These are phyloP conservation scores for Colistium nudipinnis DNA, from an alignment of 2,113 vertebrate species.

Conservation along the genomic window DNA sequence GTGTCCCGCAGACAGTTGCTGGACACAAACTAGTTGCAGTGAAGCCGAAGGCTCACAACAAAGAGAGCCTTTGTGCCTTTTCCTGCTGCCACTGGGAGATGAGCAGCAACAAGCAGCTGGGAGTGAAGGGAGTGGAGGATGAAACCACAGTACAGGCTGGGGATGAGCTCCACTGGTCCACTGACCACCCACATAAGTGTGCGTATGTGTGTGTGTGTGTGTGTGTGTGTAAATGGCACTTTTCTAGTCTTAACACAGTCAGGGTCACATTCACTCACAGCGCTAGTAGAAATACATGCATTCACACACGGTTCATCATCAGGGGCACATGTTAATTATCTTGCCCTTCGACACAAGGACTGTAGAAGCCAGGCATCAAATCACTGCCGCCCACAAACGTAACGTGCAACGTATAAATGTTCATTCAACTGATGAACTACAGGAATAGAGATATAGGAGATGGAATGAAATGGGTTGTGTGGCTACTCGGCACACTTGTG, in stretches of 20 bases:
- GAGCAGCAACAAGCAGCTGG: constrained; percentile 45
- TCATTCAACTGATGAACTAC: constrained; percentile 51
- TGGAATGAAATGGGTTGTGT: constrained; percentile 1
- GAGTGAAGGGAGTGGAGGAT: constrained; percentile 66
- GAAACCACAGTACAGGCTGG: constrained; percentile 40
- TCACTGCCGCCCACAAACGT: background rate
- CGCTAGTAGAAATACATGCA: background rate
- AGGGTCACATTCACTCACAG: background rate
- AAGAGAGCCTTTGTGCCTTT: constrained; percentile 69
- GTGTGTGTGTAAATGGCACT: background rate
- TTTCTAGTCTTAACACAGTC: background rate
- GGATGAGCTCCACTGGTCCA: constrained; percentile 45
- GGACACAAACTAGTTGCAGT: constrained; percentile 35
- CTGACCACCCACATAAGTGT: constrained; percentile 70
- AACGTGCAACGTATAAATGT: constrained; percentile 28
- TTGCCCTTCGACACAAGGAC: background rate
- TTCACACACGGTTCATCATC: background rate
- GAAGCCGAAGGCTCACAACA: constrained; percentile 54
- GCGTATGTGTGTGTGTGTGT: background rate
- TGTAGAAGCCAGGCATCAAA: background rate
- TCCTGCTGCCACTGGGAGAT: constrained; percentile 55
- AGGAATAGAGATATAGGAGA: constrained; percentile 36
- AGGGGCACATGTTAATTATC: background rate
- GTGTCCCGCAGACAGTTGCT: constrained; percentile 42
- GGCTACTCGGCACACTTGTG: background rate